Base-by-base conservation (phyloP, 2,888 invertebrate genomes). In the Stenoptilia bipunctidactyla region DNA sequence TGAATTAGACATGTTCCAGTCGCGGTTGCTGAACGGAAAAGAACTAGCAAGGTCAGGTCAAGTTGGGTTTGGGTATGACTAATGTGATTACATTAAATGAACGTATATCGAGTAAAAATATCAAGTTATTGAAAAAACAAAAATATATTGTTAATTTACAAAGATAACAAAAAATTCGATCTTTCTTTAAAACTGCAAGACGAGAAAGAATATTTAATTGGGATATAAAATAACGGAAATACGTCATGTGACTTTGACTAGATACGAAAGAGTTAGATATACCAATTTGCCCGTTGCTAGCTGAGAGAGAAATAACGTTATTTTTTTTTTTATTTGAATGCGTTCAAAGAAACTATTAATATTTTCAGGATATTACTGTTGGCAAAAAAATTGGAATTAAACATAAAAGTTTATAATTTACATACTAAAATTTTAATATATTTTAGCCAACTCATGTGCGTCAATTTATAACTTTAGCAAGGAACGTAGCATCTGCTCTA, bases 1-100 rank as follows among this genome's bases (percentile, higher is more conserved):
- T 76, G 89, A 87, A 88, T 87, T 89, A 85, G 92, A 92, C 92
- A 92, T 92, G 90, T 90, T 92, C 88, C 87, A 89, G 88, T 89
- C 87, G 87, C 87, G 87, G 87, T 88, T 85, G 88, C 87, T 87
- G 87, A 88, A 88, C 88, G 88, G 89, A 90, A 91, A 91, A 88
- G 85, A 83, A 80, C 82, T 79, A 69, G 66, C 76, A 82, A 83
- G 83, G 83, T 83, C 83, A 83, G 83, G 83, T 83, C 83, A 83
- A 83, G 79, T 79, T 86, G 79, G 84, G 85, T 74, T 62, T 74
- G 66, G 57, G 53, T 65, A 55, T 65, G 63, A 71, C 71, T 74
- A 75, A 73, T 73, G 64, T 39, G 30, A 12, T 60, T 59, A 56
- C 48, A 44, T 41, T 44, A 48, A 44, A 50, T 56, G 50, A 42